Conservation (phyloP, 2,113 vertebrate species). For the Serilophus lunatus region DNA sequence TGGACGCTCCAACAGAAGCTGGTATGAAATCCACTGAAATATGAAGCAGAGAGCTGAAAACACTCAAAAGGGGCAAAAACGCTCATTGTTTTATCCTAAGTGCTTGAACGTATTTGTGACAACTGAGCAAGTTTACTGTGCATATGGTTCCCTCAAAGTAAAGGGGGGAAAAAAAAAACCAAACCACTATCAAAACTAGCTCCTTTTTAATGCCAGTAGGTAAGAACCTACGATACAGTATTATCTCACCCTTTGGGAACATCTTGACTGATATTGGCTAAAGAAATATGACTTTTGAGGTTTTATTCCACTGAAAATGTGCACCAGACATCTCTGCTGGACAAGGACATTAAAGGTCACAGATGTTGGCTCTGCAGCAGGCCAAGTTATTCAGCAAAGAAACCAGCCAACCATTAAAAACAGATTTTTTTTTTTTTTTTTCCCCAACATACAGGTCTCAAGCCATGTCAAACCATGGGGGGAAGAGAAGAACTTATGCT, state of each 20-base stretch:
- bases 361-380: conserved; percentile 51
- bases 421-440: not conserved
- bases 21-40: not conserved
- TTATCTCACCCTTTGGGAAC: not conserved
- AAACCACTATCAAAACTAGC: not conserved
- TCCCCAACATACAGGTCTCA: not conserved
- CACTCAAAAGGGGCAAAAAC: not conserved
- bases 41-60: not conserved
- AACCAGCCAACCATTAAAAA: conserved; percentile 28
- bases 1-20: not conserved
- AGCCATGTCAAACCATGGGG: not conserved
- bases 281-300: not conserved
- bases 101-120: not conserved
- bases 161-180: not conserved
- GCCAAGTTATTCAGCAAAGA: conserved; percentile 27
- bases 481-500: not conserved
- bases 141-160: not conserved
- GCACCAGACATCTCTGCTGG: not conserved
- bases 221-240: not conserved
- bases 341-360: conserved; percentile 48
- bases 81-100: not conserved
- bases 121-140: not conserved
- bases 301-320: not conserved
- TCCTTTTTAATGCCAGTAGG: not conserved
- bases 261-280: not conserved